Evolutionary conservation across 1,140 invertebrate genomes (phyloP).

Genomic region (Contarinia nasturtii): DNA sequence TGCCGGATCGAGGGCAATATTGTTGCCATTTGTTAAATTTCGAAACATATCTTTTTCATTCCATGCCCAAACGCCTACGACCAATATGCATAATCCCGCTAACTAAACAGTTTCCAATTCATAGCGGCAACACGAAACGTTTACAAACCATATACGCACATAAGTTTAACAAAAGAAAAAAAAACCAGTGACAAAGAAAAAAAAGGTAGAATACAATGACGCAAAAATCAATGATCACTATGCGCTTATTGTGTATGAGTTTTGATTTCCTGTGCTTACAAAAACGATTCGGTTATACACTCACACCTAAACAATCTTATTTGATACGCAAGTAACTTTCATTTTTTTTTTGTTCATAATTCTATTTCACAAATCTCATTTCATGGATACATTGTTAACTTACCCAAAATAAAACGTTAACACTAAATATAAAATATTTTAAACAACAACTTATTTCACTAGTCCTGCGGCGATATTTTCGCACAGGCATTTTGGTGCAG

Average conservation of each 20-base stretch:
- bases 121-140: too few species aligned
- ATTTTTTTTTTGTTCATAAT: neutral
- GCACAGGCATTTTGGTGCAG: constrained; percentile 21
- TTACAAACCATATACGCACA: too few species aligned
- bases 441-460: constrained; percentile 93
- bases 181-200: too few species aligned
- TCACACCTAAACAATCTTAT: neutral
- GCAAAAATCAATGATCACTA: constrained; percentile 4
- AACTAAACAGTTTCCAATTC: constrained; percentile 32
- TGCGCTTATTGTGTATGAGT: neutral
- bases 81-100: constrained; percentile 64
- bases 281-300: neutral
- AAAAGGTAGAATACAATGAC: neutral
- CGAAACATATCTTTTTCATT: constrained; percentile 91
- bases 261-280: constrained; percentile 1
- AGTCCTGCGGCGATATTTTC: constrained; percentile 65
- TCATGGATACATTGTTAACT: constrained; percentile 19
- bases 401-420: constrained; percentile 96
- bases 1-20: constrained; percentile 84
- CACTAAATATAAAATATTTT: constrained; percentile 92
- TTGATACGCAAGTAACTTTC: neutral
- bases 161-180: too few species aligned
- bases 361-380: too few species aligned
- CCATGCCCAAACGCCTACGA: constrained; percentile 91
- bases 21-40: constrained; percentile 73